phyloP scores from a whole-genome alignment of 92 coral and sea anemone genomes.

The Epizoanthus scotinus region DNA sequence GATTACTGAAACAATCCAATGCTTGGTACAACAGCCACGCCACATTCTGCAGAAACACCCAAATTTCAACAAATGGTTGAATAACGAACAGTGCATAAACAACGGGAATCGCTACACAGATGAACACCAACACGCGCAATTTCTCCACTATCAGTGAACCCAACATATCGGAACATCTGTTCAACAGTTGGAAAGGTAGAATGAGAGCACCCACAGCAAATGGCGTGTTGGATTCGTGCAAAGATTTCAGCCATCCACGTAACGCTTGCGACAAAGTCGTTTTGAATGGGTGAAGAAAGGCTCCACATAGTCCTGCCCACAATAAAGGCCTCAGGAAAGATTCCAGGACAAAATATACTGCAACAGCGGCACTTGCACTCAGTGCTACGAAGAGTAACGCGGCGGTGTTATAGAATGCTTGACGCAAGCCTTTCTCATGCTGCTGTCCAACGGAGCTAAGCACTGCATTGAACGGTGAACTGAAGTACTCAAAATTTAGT shows the following conservation, averaged over 20 bases:
- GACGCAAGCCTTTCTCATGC: slow-evolving; percentile 83
- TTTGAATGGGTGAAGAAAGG: slow-evolving; percentile 93
- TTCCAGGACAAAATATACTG: slow-evolving; percentile 89
- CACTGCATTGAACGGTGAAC: slow-evolving; percentile 86
- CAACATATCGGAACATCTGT: slow-evolving; percentile 76
- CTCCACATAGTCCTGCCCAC: slow-evolving; percentile 99
- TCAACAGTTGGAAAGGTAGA: slow-evolving; percentile 85
- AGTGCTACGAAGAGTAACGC: slow-evolving; percentile 84
- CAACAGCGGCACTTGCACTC: slow-evolving; percentile 92
- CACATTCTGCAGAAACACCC: slow-evolving; percentile 62
- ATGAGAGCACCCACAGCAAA: slow-evolving; percentile 82
- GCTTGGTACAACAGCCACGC: slow-evolving; percentile 66
- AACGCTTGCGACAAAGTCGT: slow-evolving; percentile 79
- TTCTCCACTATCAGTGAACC: slow-evolving; percentile 81
- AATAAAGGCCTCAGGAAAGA: slow-evolving; percentile 93
- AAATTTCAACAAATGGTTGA: slow-evolving; percentile 88
- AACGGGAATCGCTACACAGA: slow-evolving; percentile 51
- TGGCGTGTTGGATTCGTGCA: slow-evolving; percentile 86
- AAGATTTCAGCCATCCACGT: slow-evolving; percentile 81
- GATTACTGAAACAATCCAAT: slow-evolving; percentile 85
- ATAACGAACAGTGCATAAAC: slow-evolving; percentile 71
- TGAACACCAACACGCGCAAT: slow-evolving; percentile 60
- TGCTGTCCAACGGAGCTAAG: slow-evolving; percentile 74
- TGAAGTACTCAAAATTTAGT: slow-evolving; percentile 74
- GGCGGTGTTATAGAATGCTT: slow-evolving; percentile 94